Conservation (phyloP, 1,140 invertebrate species). For the Ips typographus region DNA sequence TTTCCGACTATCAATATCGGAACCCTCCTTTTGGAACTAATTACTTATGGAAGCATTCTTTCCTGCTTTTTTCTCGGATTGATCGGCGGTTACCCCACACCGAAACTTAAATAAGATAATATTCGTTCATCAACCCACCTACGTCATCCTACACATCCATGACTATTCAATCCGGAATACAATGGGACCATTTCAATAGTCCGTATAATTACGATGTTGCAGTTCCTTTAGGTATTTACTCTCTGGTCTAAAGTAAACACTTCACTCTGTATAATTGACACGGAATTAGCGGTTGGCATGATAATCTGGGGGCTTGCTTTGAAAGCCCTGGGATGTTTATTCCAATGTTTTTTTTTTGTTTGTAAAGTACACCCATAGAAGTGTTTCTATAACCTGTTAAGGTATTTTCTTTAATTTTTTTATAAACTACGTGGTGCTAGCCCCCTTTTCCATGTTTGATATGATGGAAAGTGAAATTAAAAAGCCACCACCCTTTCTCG, state of each 20-base stretch:
- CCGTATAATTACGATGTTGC: constrained; percentile 5
- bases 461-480: too few species aligned
- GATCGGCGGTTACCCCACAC: not conserved
- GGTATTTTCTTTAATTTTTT: too few species aligned
- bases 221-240: not conserved
- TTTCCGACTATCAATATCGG: constrained; percentile 6
- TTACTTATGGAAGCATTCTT: not conserved
- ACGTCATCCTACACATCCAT: not conserved
- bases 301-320: not conserved
- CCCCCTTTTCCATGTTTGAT: too few species aligned
- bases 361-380: too few species aligned
- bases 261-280: not conserved
- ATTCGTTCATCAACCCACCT: not conserved
- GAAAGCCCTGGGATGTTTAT: too few species aligned
- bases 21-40: not conserved
- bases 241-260: not conserved
- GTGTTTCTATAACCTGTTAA: too few species aligned
- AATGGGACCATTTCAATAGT: not conserved
- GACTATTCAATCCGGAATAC: not conserved
- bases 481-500: not conserved
- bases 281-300: not conserved
- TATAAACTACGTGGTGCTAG: too few species aligned
- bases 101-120: not conserved
- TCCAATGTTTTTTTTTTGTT: too few species aligned
- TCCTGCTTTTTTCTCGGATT: not conserved